Evolutionary conservation across 2,797 vertebrate genomes (phyloP), one percentile per base, ranked within the genome.

Genomic region (Pempheris klunzingeri): DNA sequence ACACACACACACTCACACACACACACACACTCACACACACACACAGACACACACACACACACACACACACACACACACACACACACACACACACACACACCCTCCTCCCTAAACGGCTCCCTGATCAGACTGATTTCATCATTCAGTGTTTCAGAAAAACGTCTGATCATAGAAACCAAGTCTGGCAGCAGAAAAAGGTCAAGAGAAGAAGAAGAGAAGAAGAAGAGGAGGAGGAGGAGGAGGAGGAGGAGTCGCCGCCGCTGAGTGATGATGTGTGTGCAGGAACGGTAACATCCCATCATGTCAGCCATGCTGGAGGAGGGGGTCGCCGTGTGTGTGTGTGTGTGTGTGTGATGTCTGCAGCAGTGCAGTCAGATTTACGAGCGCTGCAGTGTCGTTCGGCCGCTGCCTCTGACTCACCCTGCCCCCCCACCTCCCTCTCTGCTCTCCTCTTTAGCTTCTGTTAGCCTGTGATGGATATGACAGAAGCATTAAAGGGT

Each of bases 351-450:
- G 63, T 15, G 67, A 9, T 57, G 55, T 20, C 86, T 80, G 84
- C 88, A 91, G 92, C 86, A 89, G 80, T 80, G 81, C 61, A 65
- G 75, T 80, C 82, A 92, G 90, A 92, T 93, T 93, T 92, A 93
- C 85, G 81, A 88, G 80, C 26, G 74, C 91, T 92, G 92, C 91
- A 93, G 91, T 80, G 86, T 68, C 74, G 17, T 78, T 81, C 82
- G 71, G 81, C 77, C 74, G 63, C 74, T 74, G 1, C 69, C 82
- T 71, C 78, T 83, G 80, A 83, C 79, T 85, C 70, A 77, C 65
- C 41, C 74, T 22, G 60, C 7, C 55, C 71, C 57, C 46, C 22
- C 46, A 8, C 66, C 52, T 53, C 43, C 18, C 22, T 7, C 22
- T 3, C 22, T 26, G 20, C 36, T 18, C 39, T 36, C 17, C 39